These are phyloP conservation scores for Neoniphon sammara DNA, from an alignment of 2,797 vertebrate species.

Conservation along the genomic window DNA sequence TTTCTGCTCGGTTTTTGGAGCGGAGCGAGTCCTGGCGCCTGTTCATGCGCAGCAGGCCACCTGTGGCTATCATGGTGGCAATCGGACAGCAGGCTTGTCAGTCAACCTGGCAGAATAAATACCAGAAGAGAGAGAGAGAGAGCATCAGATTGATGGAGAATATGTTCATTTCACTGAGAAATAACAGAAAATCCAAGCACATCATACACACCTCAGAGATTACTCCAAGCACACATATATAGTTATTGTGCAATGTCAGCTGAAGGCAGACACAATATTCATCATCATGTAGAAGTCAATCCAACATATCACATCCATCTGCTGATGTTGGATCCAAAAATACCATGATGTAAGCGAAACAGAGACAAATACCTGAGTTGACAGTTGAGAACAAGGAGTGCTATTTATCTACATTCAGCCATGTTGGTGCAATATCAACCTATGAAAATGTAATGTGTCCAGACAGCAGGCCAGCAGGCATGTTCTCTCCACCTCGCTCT, in stretches of 20 bases:
- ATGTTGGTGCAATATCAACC: slow-evolving; percentile 55
- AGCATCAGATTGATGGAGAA: neutral
- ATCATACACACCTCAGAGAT: slow-evolving; percentile 23
- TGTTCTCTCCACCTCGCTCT: slow-evolving; percentile 64
- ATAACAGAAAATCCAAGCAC: slow-evolving; percentile 65
- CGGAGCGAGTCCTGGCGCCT: slow-evolving; percentile 95
- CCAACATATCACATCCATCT: slow-evolving; percentile 45
- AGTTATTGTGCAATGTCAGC: slow-evolving; percentile 18
- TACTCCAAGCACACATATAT: slow-evolving; percentile 41
- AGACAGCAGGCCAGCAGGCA: slow-evolving; percentile 78
- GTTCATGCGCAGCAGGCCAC: slow-evolving; percentile 97
- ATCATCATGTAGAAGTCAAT: slow-evolving; percentile 43
- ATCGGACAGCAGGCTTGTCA: slow-evolving; percentile 74
- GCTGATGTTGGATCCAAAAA: slow-evolving; percentile 51
- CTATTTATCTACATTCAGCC: slow-evolving; percentile 65
- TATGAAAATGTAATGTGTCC: slow-evolving; percentile 74
- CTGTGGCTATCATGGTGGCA: slow-evolving; percentile 95
- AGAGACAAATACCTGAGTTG: slow-evolving; percentile 62
- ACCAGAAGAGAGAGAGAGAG: slow-evolving; percentile 20
- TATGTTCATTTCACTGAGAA: slow-evolving; percentile 20
- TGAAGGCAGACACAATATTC: slow-evolving; percentile 35
- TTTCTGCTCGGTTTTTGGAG: slow-evolving; percentile 88
- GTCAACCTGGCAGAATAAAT: slow-evolving; percentile 75
- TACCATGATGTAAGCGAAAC: slow-evolving; percentile 48
- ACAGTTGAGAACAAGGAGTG: slow-evolving; percentile 67